Evolutionary conservation across 2,888 invertebrate species (phyloP).

Genomic region (Zhuqinia jingwanae): DNA sequence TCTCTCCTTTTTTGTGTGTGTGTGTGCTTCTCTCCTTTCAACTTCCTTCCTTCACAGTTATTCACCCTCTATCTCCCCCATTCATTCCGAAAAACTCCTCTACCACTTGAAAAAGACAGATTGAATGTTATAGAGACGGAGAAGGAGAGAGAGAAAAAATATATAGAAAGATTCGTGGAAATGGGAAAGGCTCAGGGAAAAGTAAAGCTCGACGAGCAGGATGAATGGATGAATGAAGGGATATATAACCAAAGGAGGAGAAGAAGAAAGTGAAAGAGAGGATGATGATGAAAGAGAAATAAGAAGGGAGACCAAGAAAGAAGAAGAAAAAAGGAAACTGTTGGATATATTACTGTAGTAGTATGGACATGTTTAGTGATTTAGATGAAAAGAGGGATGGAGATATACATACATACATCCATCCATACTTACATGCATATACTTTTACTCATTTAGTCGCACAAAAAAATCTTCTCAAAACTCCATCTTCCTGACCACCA

Average conservation of each 20-base stretch:
- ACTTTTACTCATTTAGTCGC: constrained; percentile 33
- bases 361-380: constrained; percentile 55
- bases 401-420: no score
- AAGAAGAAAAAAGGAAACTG: constrained; percentile 7
- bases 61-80: constrained; percentile 56
- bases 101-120: constrained; percentile 51
- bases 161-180: constrained; percentile 43
- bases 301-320: neutral
- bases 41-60: constrained; percentile 59
- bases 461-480: neutral
- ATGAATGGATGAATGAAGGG: constrained; percentile 57
- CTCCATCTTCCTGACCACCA: neutral
- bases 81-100: constrained; percentile 46
- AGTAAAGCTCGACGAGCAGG: neutral
- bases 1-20: constrained; percentile 23
- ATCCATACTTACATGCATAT: no score
- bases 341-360: constrained; percentile 22
- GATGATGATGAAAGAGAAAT: neutral
- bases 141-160: constrained; percentile 14
- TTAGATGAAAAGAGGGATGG: constrained; percentile 64
- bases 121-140: no score
- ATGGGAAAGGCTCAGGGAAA: constrained; percentile 39
- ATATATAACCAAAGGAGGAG: constrained; percentile 30
- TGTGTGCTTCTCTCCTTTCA: constrained; percentile 47
- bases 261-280: constrained; percentile 35